Evolutionary conservation across 2,888 invertebrate species (phyloP).

Genomic region (Erebia aethiops): DNA sequence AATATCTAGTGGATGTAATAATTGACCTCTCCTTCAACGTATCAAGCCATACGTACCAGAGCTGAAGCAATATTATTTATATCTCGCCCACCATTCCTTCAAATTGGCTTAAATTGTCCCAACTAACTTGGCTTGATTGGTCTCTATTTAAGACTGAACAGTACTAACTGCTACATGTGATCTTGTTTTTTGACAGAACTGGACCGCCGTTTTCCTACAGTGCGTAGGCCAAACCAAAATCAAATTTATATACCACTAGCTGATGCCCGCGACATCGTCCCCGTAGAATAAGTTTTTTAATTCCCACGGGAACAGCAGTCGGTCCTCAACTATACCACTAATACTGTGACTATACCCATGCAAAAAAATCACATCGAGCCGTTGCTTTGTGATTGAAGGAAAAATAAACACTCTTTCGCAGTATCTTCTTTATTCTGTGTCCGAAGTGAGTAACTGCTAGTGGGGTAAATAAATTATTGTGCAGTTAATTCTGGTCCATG

Average conservation of each 20-base stretch:
- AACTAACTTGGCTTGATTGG: conserved; percentile 70
- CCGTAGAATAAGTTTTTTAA: no score
- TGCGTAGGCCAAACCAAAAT: no score
- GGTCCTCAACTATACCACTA: no score
- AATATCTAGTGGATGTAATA: conserved; percentile 54
- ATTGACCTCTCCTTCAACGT: conserved; percentile 55
- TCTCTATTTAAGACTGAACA: conserved; percentile 53
- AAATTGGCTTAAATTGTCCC: conserved; percentile 70
- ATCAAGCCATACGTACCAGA: conserved; percentile 54
- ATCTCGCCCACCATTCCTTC: conserved; percentile 59
- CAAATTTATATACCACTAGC: no score
- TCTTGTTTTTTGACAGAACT: background rate
- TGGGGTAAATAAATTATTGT: background rate
- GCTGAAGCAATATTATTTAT: conserved; percentile 50
- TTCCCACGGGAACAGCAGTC: no score
- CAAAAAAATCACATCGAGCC: no score
- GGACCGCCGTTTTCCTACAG: no score
- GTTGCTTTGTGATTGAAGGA: no score
- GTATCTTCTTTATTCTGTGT: no score
- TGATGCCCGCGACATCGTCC: no score
- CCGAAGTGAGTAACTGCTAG: background rate
- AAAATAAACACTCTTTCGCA: no score
- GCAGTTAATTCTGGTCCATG: conserved; percentile 23
- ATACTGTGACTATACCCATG: no score
- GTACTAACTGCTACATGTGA: conserved; percentile 15